phyloP scores from a whole-genome alignment of 2,797 vertebrate species.

The Psittacula echo region DNA sequence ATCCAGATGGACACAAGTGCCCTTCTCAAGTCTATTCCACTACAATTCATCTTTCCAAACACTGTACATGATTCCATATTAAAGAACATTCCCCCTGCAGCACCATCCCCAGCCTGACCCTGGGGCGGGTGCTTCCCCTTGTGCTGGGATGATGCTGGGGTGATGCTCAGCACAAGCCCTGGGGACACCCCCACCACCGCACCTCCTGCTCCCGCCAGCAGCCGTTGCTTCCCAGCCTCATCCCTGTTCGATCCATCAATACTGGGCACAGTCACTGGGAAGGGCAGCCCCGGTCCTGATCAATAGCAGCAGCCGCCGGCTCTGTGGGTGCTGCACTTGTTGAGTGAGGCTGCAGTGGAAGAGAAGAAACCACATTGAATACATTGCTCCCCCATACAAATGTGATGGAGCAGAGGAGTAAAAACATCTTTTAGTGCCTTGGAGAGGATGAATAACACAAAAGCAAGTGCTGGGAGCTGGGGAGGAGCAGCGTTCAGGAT shows the following conservation, averaged over 20 bases:
- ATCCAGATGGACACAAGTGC: accelerated
- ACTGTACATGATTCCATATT: accelerated
- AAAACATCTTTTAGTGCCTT: neutral
- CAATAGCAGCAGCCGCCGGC: slow-evolving; percentile 60
- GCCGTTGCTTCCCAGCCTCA: slow-evolving; percentile 73
- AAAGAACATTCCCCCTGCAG: accelerated
- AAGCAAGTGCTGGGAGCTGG: accelerated
- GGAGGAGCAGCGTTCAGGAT: accelerated
- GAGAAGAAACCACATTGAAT: accelerated
- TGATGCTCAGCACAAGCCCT: neutral
- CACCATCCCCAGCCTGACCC: neutral
- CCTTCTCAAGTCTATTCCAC: neutral
- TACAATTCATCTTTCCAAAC: neutral
- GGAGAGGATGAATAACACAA: accelerated
- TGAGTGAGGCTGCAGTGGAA: neutral
- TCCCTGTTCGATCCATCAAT: slow-evolving; percentile 73
- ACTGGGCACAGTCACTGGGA: slow-evolving; percentile 65
- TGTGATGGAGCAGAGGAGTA: accelerated
- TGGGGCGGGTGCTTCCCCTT: accelerated
- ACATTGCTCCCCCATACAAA: accelerated
- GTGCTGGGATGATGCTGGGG: neutral
- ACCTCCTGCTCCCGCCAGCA: slow-evolving; percentile 28
- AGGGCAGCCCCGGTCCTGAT: slow-evolving; percentile 68
- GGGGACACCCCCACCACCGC: neutral
- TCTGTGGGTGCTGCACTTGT: slow-evolving; percentile 51